Evolutionary conservation across 2,113 vertebrate species (phyloP).

Genomic region (Pluvianellus socialis): DNA sequence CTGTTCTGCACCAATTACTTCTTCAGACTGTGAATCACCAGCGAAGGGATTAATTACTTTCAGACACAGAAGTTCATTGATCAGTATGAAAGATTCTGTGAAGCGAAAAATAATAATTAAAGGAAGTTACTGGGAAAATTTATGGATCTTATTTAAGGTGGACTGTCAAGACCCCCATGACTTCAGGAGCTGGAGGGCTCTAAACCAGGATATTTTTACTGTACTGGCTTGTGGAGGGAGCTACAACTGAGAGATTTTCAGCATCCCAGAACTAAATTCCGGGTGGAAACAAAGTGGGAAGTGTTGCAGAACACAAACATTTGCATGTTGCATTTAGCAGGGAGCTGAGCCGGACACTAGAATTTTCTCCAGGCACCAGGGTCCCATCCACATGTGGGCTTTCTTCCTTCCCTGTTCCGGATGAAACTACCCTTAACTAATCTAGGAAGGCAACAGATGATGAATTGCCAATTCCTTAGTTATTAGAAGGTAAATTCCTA

Average conservation of each 20-base stretch:
- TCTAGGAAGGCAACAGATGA: neutral
- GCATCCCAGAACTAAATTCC: neutral
- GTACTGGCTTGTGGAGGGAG: accelerated
- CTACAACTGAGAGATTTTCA: neutral
- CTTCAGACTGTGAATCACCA: neutral
- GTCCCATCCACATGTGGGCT: accelerated
- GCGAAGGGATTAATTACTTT: slow-evolving; percentile 22
- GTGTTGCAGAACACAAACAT: neutral
- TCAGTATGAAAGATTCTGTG: neutral
- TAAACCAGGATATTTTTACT: neutral
- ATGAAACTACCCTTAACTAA: neutral
- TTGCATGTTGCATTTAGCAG: neutral
- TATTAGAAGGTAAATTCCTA: neutral
- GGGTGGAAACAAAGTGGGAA: neutral
- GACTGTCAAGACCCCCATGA: accelerated
- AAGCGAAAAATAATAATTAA: slow-evolving; percentile 22
- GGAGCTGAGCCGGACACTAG: slow-evolving; percentile 20
- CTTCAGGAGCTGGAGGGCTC: neutral
- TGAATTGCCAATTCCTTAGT: neutral
- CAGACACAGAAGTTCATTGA: neutral
- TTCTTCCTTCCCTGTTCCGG: neutral
- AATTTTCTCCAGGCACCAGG: neutral
- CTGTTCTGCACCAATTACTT: slow-evolving; percentile 32
- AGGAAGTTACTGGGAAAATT: neutral
- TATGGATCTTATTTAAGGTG: neutral